These are phyloP conservation scores for Pongo pygmaeus DNA, from an alignment of 2,113 vertebrate genomes.

Conservation along the genomic window DNA sequence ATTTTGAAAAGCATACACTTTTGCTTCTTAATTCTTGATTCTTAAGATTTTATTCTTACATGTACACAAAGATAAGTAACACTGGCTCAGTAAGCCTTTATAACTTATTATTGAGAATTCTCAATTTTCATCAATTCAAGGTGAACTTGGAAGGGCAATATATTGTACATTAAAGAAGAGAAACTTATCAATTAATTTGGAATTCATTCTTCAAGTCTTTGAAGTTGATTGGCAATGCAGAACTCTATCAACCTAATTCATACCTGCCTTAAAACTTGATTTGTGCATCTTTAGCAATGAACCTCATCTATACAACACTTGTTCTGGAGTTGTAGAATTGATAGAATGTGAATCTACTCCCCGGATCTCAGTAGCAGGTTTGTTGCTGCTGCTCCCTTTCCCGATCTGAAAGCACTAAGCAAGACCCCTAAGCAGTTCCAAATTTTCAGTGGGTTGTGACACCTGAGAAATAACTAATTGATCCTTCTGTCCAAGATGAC, in stretches of 20 bases:
- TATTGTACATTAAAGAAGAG: neutral
- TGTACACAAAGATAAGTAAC: neutral
- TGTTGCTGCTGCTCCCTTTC: neutral
- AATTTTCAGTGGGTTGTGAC: neutral
- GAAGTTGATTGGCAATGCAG: neutral
- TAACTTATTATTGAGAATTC: neutral
- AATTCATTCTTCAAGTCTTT: neutral
- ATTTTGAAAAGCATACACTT: neutral
- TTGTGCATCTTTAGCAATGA: neutral
- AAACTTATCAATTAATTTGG: constrained; percentile 1
- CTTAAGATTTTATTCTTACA: neutral
- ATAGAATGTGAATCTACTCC: neutral
- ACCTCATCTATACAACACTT: neutral
- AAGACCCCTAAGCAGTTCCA: neutral
- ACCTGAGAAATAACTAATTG: neutral
- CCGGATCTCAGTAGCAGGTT: neutral
- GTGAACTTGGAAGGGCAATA: neutral
- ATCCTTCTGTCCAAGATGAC: neutral
- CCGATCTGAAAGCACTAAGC: neutral
- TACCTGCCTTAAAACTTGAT: neutral
- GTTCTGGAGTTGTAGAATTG: neutral
- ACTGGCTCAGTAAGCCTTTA: neutral
- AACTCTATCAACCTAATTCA: neutral
- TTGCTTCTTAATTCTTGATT: neutral
- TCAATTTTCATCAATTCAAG: neutral